phyloP scores from a whole-genome alignment of 2,888 invertebrate genomes.

The Mylabris sibirica region DNA sequence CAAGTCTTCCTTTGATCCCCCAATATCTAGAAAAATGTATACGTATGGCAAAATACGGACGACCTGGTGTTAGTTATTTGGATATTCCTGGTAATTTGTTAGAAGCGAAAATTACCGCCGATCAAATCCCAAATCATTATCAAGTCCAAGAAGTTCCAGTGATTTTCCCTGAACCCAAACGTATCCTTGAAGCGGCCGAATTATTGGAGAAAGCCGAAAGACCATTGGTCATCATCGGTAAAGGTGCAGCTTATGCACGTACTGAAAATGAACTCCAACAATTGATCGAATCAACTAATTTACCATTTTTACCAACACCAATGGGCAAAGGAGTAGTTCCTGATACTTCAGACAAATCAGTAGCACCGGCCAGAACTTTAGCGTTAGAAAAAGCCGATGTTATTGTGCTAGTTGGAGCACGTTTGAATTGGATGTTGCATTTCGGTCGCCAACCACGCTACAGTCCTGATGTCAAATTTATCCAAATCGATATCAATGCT shows the following conservation, averaged over 20 bases:
- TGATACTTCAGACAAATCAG: constrained; percentile 74
- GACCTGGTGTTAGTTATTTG: constrained; percentile 90
- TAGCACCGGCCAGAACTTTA: constrained; percentile 81
- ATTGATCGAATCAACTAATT: constrained; percentile 73
- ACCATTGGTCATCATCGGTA: constrained; percentile 91
- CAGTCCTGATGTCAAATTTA: constrained; percentile 81
- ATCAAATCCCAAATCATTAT: constrained; percentile 60
- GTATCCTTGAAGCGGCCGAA: constrained; percentile 75
- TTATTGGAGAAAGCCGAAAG: constrained; percentile 74
- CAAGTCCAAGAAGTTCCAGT: constrained; percentile 69
- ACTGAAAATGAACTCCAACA: constrained; percentile 77
- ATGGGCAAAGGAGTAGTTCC: constrained; percentile 90
- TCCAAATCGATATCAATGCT: constrained; percentile 88
- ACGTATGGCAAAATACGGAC: constrained; percentile 80
- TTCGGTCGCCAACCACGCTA: constrained; percentile 91
- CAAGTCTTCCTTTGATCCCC: constrained; percentile 82
- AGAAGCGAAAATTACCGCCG: constrained; percentile 60
- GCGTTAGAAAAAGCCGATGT: constrained; percentile 91
- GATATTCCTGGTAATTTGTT: constrained; percentile 91
- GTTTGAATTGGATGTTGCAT: constrained; percentile 98
- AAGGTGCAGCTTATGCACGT: constrained; percentile 71
- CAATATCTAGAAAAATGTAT: constrained; percentile 92
- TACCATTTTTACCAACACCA: constrained; percentile 94
- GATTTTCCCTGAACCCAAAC: constrained; percentile 73
- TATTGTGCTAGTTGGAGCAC: constrained; percentile 78